These are phyloP conservation scores for Crotalus horridus DNA, from an alignment of 2,113 vertebrate genomes.

Conservation along the genomic window DNA sequence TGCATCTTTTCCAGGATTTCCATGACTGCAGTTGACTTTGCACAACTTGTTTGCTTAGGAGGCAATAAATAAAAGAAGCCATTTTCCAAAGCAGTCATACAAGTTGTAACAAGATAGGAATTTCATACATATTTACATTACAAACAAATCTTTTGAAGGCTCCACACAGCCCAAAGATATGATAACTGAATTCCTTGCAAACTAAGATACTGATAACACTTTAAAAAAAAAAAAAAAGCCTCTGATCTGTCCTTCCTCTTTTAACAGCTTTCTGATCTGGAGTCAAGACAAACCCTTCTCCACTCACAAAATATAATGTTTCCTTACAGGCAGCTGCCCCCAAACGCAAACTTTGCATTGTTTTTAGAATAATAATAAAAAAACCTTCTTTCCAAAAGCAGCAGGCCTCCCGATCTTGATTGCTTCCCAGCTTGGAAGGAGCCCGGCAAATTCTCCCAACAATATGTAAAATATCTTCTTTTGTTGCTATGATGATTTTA, in stretches of 20 bases:
- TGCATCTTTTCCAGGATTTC: not conserved
- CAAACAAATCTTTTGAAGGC: not conserved
- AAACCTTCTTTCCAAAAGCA: not conserved
- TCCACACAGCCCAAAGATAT: not conserved
- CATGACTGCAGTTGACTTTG: not conserved
- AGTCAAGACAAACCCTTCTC: not conserved
- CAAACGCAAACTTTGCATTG: not conserved
- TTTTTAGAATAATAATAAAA: not conserved
- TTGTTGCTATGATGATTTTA: not conserved
- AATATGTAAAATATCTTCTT: not conserved
- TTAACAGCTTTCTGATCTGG: not conserved
- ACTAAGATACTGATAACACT: not conserved
- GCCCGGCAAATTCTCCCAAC: not conserved
- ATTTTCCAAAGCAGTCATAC: not conserved
- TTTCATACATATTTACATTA: not conserved
- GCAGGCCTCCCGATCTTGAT: not conserved
- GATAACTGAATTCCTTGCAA: not conserved
- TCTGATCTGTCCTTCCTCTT: not conserved
- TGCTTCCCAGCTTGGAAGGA: not conserved
- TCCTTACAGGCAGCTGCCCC: not conserved
- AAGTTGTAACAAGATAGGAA: not conserved
- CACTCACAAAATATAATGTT: not conserved
- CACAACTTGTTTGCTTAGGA: not conserved
- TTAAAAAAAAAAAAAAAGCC: not conserved
- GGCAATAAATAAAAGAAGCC: not conserved